Evolutionary conservation across 2,888 invertebrate species (phyloP), one percentile per base, ranked within the genome.

Genomic region (Beris morrisii): DNA sequence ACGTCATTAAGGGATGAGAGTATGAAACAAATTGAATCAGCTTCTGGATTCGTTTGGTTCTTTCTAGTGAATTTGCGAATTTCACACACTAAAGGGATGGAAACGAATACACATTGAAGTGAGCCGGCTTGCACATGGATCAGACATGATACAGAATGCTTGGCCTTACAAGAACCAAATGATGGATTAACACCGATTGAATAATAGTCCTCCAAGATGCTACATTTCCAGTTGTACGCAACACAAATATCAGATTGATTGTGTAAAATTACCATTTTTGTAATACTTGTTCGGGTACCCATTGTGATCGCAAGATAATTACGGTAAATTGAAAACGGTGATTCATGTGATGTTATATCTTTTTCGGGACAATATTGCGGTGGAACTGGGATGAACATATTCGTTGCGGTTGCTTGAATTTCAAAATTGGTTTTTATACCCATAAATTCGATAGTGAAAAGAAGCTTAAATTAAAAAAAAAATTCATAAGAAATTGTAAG

Each of bases 251-350:
- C 15, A 4, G 48, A 46, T 15, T 28, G 46, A 54, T 69, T 69
- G 30, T 67, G 67, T 1, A 65, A 61, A 1, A 64, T 43, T 15
- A 69, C 45, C 69, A 69, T 69, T 53, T 30, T 53, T 11, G 32
- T 65, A 46, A 56, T 61, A 5, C 1, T 53, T 54, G 46, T 57
- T 5, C 31, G 43, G n/a, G 61, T 44, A 12, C 57, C 52, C 5
- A 69, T 53, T 15, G 50, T 55, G 5, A 65, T 43, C 5, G 57
- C 43, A 9, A 67, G 12, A 30, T 55, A 52, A 30, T 69, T 69
- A 50, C 67, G 54, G 30, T 59, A 69, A 5, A 69, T 15, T 11
- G 45, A 9, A 59, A 54, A 67, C n/a, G 69, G 69, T 15, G 56
- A 22, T 4, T 63, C 65, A 7, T 43, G 38, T 22, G 38, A 61